Evolutionary conservation across 2,113 vertebrate species (phyloP).

Genomic region (Solea senegalensis): DNA sequence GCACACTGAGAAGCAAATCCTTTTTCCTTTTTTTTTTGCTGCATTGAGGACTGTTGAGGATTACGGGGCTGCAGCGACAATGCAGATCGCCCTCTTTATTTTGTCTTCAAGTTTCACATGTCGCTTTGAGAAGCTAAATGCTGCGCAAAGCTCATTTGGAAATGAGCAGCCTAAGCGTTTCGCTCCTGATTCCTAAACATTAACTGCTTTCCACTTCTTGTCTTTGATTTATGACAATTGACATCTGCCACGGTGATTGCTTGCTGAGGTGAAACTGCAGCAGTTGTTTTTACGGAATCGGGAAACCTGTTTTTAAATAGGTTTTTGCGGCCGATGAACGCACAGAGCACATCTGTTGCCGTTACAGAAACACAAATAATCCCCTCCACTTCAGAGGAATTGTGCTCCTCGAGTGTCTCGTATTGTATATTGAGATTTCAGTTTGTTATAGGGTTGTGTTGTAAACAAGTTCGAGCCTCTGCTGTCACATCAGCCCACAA

Average conservation of each 20-base stretch:
- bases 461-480: not conserved
- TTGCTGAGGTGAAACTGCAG: slow-evolving; percentile 36
- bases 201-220: slow-evolving; percentile 26
- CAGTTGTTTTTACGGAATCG: slow-evolving; percentile 29
- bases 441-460: slow-evolving; percentile 4
- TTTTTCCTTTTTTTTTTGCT: too few relatives aligned
- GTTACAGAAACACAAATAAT: too few relatives aligned
- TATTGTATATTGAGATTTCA: slow-evolving; percentile 18
- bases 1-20: too few relatives aligned
- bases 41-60: too few relatives aligned
- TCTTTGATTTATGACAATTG: slow-evolving; percentile 39
- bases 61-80: too few relatives aligned
- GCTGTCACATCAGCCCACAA: slow-evolving; percentile 13
- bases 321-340: slow-evolving; percentile 42
- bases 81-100: too few relatives aligned
- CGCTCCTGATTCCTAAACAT: slow-evolving; percentile 26
- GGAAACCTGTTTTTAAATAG: slow-evolving; percentile 26
- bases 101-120: slow-evolving; percentile 26
- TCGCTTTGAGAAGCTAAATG: not conserved
- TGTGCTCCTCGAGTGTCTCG: too few relatives aligned
- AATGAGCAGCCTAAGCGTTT: slow-evolving; percentile 14
- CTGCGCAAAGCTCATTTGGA: slow-evolving; percentile 23
- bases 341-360: too few relatives aligned
- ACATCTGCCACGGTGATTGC: slow-evolving; percentile 30
- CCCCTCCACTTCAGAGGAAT: too few relatives aligned